Base-by-base conservation (phyloP, 2,797 vertebrate species). In the Valencia hispanica region DNA sequence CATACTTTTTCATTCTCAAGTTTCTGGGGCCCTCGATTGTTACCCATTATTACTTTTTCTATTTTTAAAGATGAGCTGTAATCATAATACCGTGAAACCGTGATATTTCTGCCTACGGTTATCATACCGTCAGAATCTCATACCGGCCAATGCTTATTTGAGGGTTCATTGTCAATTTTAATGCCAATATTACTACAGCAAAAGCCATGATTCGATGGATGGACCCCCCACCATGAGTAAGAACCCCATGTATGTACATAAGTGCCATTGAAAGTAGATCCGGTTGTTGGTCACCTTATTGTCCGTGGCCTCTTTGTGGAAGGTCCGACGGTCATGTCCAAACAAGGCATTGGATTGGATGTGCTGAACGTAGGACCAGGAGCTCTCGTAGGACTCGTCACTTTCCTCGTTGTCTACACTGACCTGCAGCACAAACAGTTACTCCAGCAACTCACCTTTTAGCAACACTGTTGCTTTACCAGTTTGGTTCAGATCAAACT, bases 371-470 rank as follows among this genome's bases (percentile, higher is more conserved):
- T 99, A 99, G 72, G 96, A 95, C 98, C 98, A 99, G 72, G 93
- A 95, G 79, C 96, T 98, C 47, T 97, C 94, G 22, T 97, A 98
- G 86, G 96, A 97, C 68, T 98, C 96, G 0, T 97, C 96, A n/a
- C 88, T 97, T 75, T 98, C 97, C 57, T 98, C 96, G 72, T 97
- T 97, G 82, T 97, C 88, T 57, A 96, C 92, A 84, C 86, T 94
- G 70, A 99, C 97, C 98, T 99, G 85, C 20, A 65, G 25, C 14
- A 43, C 22, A 51, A 82, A 75, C 18, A 68, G 50, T 36, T 15
- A 15, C 2, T 14, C 11, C 36, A n/a, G n/a, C 63, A 41, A 14
- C 34, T 39, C 36, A 65, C 8, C 30, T 34, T 15, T 36, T 65
- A 22, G 32, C 3, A 4, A 17, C 11, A 4, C 61, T 39, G 34